A percentile compares a stretch with the other conserved stretches of the same genome.
These are phyloP conservation scores for Tenthredo notha DNA, from an alignment of 2,888 invertebrate species.

Conservation along the genomic window DNA sequence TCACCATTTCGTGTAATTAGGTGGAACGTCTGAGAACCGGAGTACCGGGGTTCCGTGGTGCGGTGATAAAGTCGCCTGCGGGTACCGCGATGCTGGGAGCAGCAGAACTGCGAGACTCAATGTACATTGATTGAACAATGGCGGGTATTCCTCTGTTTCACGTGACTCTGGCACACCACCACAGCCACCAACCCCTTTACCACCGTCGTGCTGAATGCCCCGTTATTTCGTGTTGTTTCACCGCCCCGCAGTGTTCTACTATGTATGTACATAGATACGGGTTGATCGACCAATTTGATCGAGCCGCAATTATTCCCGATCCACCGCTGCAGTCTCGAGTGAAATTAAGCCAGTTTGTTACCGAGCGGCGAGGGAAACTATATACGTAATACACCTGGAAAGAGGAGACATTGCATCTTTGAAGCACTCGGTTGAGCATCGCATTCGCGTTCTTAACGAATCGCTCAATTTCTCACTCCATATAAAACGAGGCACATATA, in stretches of 20 bases:
- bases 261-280: constrained; percentile 50
- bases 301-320: constrained; percentile 47
- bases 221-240: constrained; percentile 58
- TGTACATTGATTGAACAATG: constrained; percentile 75
- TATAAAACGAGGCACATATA: not conserved
- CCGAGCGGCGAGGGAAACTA: not conserved
- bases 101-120: constrained; percentile 63
- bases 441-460: constrained; percentile 22
- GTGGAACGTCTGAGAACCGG: constrained; percentile 71
- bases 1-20: constrained; percentile 71
- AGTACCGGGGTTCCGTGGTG: constrained; percentile 68
- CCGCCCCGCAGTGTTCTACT: constrained; percentile 57
- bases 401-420: constrained; percentile 1
- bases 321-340: constrained; percentile 39
- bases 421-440: not conserved
- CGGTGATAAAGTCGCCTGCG: constrained; percentile 68
- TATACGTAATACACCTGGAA: not conserved
- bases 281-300: constrained; percentile 50
- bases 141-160: constrained; percentile 62
- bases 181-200: constrained; percentile 32
- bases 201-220: constrained; percentile 55
- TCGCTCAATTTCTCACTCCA: constrained; percentile 21
- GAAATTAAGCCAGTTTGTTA: constrained; percentile 50
- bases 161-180: constrained; percentile 48
- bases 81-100: constrained; percentile 68